Evolutionary conservation across 2,113 vertebrate species (phyloP), one percentile per base, ranked within the genome.

Genomic region (Lethenteron reissneri): DNA sequence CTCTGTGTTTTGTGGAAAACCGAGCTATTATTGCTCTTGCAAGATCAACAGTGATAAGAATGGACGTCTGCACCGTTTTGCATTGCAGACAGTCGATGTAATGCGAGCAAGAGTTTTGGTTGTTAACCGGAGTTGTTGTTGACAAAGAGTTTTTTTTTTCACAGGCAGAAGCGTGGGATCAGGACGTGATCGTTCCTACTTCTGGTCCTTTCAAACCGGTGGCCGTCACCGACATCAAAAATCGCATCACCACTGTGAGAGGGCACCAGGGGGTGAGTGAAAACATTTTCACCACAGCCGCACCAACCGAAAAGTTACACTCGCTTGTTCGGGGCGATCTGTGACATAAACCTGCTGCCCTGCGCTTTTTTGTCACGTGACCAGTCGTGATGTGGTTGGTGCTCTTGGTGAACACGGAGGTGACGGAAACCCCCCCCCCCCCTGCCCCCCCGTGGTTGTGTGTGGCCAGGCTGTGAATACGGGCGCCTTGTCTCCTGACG

Each of bases 111-210:
- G 41, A 41, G 41, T 41, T 41, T 41, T 41, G 41, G 41, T n/a
- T 68, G 62, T 68, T 19, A 68, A n/a, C 62, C 19, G 9, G 62
- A 64, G 14, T 64, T 19, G 14, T 68, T 68, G 15, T 68, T 68
- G 15, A n/a, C 62, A 8, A n/a, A n/a, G 11, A 70, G 10, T 14
- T 62, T 57, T 11, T 41, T 73, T 64, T 69, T 72, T 73, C 79
- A n/a, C 75, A 99, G 94, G 91, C 91, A 72, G 94, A 99, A 74
- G 91, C 97, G 10, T 97, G 92, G 90, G 92, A 99, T 76, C 82
- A 97, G 75, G 94, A 97, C 56, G 83, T 92, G n/a, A 81, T 99
- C 69, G 85, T 74, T 78, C 83, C 1, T 89, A 77, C 78, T 80
- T 85, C 75, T 90, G 74, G 76, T 83, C 79, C 21, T 97, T 41